Base-by-base conservation (phyloP, 2,888 invertebrate genomes). In the Mythimna pallens region DNA sequence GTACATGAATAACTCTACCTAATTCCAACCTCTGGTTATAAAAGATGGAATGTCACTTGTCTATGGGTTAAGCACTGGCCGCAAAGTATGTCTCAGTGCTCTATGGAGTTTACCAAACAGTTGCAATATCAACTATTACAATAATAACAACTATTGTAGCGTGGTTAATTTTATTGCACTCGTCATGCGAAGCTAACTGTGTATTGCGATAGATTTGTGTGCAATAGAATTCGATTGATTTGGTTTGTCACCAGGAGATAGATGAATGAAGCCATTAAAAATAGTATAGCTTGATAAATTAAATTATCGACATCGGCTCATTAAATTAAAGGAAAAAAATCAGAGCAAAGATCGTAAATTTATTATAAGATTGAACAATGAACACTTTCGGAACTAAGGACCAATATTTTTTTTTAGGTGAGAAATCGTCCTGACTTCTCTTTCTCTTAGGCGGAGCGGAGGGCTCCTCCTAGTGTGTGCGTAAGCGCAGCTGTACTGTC, bases 111-210 rank as follows among this genome's bases (percentile, higher is more conserved):
- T 75, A 77, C 76, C 62, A 81, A 82, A 83, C 72, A 75, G 75
- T 85, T 84, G 86, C 81, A 68, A 69, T 73, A 72, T 52, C 69
- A 80, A 65, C 34, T 59, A 62, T 74, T 80, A 65, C 62, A 61
- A 57, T 59, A 52, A 62, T 47, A 69, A 65, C 68, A 80, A 86
- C 73, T 79, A 76, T 72, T 77, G 76, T 74, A 50, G 72, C 78
- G 84, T 76, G 74, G 81, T 75, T 50, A 85, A 86, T 86, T 78
- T 82, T 84, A 88, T 88, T 73, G 80, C 70, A 73, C 71, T 74
- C 79, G 86, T 83, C 84, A 87, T 87, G 89, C 89, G 83, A 85
- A 82, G 59, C 80, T 73, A 75, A 83, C 70, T 55, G 65, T 68
- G 73, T 47, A 80, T 84, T 86, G 76, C 82, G 67, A 70, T 54